Base-by-base conservation (phyloP, 2,888 invertebrate genomes). In the Leistus spinibarbis region DNA sequence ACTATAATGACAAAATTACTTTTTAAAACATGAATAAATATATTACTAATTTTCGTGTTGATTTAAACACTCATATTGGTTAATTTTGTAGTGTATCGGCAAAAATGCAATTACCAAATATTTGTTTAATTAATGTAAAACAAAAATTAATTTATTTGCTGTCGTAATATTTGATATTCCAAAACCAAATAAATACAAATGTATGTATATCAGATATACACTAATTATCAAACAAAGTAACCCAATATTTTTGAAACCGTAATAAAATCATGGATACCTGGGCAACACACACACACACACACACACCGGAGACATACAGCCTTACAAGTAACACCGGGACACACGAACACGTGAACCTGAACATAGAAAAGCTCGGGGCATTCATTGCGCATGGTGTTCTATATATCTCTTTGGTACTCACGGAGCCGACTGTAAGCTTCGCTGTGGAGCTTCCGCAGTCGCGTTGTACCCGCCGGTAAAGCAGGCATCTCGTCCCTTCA, bases 391-490 rank as follows among this genome's bases (percentile, higher is more conserved):
- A 40, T 40, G 40, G 40, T 40, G 40, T 5, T 40, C 40, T 40
- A 40, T 40, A 40, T 40, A 40, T 40, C 40, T 40, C 40, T 40
- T 13, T 13, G 40, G 40, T 40, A 23, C 63, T 27, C 27, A 19
- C 27, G 64, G 27, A 64, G 27, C n/a, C n/a, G n/a, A 24, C 64
- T 64, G 64, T 17, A 54, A 54, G 62, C 19, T 22, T 13, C 9
- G 69, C 69, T 69, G 22, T 17, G 57, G 24, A 72, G 72, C 72
- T 73, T 60, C 40, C 54, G 63, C 67, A 73, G 73, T 73, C 67
- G 73, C 67, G 73, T 67, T 73, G 73, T 67, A 67, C 17, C 19
- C 73, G 73, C 54, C 67, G 73, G 67, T 73, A 67, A 23, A 67
- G 60, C 22, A 67, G 60, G 73, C 57, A 63, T 66, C 62, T 27